Evolutionary conservation across 2,113 vertebrate species (phyloP), one percentile per base, ranked within the genome.

Genomic region (Empidonax alnorum): DNA sequence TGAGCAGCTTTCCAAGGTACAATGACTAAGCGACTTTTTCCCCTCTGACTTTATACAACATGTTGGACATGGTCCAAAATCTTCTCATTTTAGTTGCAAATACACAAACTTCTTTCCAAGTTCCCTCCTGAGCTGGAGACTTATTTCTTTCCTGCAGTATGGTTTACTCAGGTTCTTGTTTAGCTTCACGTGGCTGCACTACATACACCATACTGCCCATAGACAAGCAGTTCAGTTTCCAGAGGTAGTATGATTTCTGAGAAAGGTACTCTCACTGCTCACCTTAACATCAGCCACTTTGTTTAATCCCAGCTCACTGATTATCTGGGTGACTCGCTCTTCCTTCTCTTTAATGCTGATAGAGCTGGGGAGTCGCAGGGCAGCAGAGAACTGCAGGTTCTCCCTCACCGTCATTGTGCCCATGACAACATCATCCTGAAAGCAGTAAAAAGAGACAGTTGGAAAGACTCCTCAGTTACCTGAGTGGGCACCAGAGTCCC

Each of bases 321-420:
- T 95, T 52, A 94, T 95, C 90, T 96, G 96, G 4, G 93, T 78
- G 80, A 97, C 95, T 41, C 96, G 83, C n/a, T 97, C 92, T 55
- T 97, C 82, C 80, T 96, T 97, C 68, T 97, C 94, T 46, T 88
- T 52, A 75, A 90, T 80, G 22, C 47, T 93, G 81, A 97, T 96
- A 33, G 94, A 96, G 53, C 63, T 90, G 23, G 97, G 97, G 7
- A 97, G 97, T 53, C 96, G 76, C 63, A 97, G 66, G 1, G 95
- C 95, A 76, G 94, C 96, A 83, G 96, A 97, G 95, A 98, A 97
- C 17, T 95, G 96, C 62, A 97, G 74, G 75, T 98, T 96, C 94
- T 97, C 96, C 73, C 97, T 96, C 83, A 97, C 95, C 0, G 91
- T 97, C 97, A 95, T 94, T 6, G 94, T 96, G 72, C 93, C 95